Evolutionary conservation across 2,113 vertebrate species (phyloP).

Genomic region (Leiothrix lutea): DNA sequence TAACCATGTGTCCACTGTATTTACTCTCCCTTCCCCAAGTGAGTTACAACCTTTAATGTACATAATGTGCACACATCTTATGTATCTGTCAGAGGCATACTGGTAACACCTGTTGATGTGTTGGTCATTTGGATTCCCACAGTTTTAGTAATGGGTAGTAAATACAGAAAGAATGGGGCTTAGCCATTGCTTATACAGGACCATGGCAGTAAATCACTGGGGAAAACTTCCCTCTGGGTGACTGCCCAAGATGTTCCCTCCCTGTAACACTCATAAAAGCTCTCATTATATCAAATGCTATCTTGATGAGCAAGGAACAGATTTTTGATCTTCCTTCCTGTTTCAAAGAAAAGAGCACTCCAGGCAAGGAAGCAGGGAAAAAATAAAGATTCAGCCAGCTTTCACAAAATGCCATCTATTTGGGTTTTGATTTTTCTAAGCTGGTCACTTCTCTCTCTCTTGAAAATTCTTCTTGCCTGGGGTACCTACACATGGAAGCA

Average conservation of each 20-base stretch:
- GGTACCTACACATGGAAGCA: not conserved
- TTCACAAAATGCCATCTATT: not conserved
- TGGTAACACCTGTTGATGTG: not conserved
- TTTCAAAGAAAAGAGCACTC: not conserved
- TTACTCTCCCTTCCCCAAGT: not conserved
- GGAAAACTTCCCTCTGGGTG: not conserved
- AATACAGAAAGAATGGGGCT: not conserved
- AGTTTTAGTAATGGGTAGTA: not conserved
- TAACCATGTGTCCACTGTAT: not conserved
- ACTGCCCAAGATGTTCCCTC: not conserved
- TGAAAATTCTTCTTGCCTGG: not conserved
- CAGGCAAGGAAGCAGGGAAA: conserved; percentile 11
- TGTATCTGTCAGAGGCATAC: not conserved
- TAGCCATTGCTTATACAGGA: not conserved
- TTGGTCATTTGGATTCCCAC: not conserved
- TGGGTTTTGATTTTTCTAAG: not conserved
- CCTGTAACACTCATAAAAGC: not conserved
- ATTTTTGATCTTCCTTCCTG: conserved; percentile 39
- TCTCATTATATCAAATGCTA: not conserved
- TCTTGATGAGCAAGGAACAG: not conserved
- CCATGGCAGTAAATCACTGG: not conserved
- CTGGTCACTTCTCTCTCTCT: not conserved
- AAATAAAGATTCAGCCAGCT: not conserved
- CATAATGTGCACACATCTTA: not conserved
- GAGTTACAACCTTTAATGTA: not conserved